phyloP scores from a whole-genome alignment of 2,888 invertebrate genomes.

The Pteria penguin region DNA sequence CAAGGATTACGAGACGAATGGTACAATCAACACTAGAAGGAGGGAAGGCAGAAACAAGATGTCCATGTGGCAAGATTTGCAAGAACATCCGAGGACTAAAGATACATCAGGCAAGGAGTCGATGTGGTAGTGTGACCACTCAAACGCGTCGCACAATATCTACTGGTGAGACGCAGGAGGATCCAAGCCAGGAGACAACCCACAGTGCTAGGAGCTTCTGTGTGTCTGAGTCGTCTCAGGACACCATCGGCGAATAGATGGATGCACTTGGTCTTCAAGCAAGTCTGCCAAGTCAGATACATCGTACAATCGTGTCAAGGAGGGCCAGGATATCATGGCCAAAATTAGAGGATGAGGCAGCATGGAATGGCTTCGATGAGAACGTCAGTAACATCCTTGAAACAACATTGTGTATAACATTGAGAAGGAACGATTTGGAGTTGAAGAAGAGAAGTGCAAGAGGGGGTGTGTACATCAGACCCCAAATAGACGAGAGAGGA shows the following conservation, averaged over 20 bases:
- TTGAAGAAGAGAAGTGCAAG: neutral
- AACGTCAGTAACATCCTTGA: neutral
- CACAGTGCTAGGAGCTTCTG: neutral
- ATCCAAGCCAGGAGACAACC: conserved; percentile 7
- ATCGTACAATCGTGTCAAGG: neutral
- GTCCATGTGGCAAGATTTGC: neutral
- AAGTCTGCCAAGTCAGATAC: neutral
- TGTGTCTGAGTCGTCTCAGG: neutral
- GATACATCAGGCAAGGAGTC: neutral
- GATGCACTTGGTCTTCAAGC: too few relatives aligned
- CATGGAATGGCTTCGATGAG: neutral
- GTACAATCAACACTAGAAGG: conserved; percentile 16
- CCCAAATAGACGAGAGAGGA: conserved; percentile 13
- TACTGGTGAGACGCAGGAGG: conserved; percentile 14
- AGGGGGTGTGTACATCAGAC: neutral
- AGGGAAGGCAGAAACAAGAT: neutral
- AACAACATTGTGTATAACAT: neutral
- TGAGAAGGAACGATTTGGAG: neutral
- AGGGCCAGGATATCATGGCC: neutral
- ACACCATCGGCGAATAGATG: neutral
- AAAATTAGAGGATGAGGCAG: neutral
- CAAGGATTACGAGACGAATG: conserved; percentile 4
- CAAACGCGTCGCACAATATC: neutral
- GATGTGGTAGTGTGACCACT: neutral
- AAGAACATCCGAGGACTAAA: conserved; percentile 6